These are phyloP conservation scores for Scelioninae gen. 1 DNA, from an alignment of 2,888 invertebrate species.

Conservation along the genomic window DNA sequence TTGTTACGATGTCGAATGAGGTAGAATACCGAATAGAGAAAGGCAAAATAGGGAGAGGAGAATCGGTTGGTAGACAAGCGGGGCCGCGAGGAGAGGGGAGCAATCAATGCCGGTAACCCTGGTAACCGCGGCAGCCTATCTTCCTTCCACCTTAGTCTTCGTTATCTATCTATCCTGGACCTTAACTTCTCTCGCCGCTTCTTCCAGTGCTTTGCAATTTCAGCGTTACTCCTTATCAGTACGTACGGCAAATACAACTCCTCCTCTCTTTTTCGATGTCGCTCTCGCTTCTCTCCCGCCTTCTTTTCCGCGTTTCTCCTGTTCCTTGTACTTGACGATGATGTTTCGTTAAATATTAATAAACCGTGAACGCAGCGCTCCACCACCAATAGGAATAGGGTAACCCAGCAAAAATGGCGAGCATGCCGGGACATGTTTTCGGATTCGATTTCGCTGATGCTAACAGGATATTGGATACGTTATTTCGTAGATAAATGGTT, in stretches of 20 bases:
- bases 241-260: slow-evolving; percentile 40
- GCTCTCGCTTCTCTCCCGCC: slow-evolving; percentile 2
- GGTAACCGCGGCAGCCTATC: slow-evolving; percentile 82
- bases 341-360: slow-evolving; percentile 61
- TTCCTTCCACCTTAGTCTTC: slow-evolving; percentile 76
- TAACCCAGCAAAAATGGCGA: slow-evolving; percentile 3
- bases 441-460: slow-evolving; percentile 9
- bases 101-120: slow-evolving; percentile 84
- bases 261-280: slow-evolving; percentile 8
- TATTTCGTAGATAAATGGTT: background rate
- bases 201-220: slow-evolving; percentile 64
- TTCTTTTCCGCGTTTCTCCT: background rate
- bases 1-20: slow-evolving; percentile 64
- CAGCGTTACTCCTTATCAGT: slow-evolving; percentile 61
- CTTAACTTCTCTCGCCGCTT: slow-evolving; percentile 67
- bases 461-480: slow-evolving; percentile 16
- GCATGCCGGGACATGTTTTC: slow-evolving; percentile 4
- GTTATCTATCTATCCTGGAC: slow-evolving; percentile 76
- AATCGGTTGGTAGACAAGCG: slow-evolving; percentile 31
- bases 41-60: slow-evolving; percentile 61
- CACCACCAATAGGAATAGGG: background rate
- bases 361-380: slow-evolving; percentile 28
- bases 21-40: slow-evolving; percentile 61
- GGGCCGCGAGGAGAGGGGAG: slow-evolving; percentile 76
- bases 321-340: slow-evolving; percentile 18